Conservation (phyloP, 2,113 vertebrate genomes). For the Pelvicachromis taeniatus region DNA sequence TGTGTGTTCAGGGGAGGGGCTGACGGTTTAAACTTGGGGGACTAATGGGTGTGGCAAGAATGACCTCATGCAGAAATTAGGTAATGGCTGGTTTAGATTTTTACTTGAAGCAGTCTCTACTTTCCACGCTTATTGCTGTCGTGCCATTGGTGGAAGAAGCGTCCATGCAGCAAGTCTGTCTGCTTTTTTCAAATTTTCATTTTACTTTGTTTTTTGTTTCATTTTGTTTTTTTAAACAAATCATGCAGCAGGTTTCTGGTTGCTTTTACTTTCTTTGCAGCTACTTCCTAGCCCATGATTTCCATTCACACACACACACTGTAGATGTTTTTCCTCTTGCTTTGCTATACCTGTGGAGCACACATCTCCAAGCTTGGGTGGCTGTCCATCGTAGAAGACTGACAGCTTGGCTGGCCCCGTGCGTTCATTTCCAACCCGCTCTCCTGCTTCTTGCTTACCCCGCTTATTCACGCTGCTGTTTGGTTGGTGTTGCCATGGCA, state of each 20-base stretch:
- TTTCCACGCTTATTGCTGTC: conserved; percentile 9
- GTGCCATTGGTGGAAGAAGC: not conserved
- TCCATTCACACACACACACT: not conserved
- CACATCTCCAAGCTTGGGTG: not conserved
- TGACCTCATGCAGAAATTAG: conserved; percentile 56
- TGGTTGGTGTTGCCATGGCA: conserved; percentile 74
- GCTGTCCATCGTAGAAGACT: conserved; percentile 18
- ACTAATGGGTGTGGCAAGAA: conserved; percentile 24
- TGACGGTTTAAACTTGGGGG: conserved; percentile 7
- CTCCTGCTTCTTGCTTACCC: conserved; percentile 38
- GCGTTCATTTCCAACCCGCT: conserved; percentile 8
- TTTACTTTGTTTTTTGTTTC: not conserved
- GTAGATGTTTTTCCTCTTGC: not conserved
- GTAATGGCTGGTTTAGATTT: conserved; percentile 17
- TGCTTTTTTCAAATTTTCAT: not conserved
- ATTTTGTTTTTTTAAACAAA: not conserved
- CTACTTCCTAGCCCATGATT: not conserved
- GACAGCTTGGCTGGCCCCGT: conserved; percentile 27
- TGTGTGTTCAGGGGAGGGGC: not conserved
- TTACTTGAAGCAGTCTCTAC: not conserved
- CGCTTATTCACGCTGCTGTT: conserved; percentile 63
- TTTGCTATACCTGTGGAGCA: not conserved
- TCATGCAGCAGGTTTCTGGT: not conserved
- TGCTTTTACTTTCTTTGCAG: not conserved
- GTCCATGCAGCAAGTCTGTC: not conserved